Base-by-base conservation (phyloP, 2,113 vertebrate genomes). In the Hystrix brachyura region DNA sequence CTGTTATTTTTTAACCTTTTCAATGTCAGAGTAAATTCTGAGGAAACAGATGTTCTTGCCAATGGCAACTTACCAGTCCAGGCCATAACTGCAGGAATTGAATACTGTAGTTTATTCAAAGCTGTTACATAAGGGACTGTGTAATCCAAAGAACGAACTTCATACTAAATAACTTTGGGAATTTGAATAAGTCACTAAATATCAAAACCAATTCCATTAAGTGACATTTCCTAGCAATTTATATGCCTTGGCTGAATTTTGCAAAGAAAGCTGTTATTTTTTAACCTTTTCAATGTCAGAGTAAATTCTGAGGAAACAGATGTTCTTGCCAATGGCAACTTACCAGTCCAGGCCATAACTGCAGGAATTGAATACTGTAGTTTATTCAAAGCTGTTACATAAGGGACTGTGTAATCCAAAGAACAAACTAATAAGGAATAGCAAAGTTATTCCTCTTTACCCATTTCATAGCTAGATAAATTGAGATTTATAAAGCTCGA, bases 1-100 rank as follows among this genome's bases (percentile, higher is more conserved):
- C 5, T 57, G 62, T 80, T 89, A 14, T 38, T 62, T 29, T 65
- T 80, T 92, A 82, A 48, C 8, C 32, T 93, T 96, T 91, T 91
- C 53, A 93, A 60, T 85, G 62, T 84, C 53, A 43, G 64, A 60
- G 60, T 88, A 62, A 82, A 89, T 85, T 65, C 38, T 48, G 64
- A 83, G 65, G n/a, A 95, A 95, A 34, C 72, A 93, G 64, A 93
- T 86, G 23, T 89, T 91, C 84, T 92, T 79, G 7, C 71, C 79
- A 94, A 43, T 80, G 53, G 38, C 65, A 64, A 4, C 93, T 95
- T 87, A 82, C 64, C 34, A 94, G 29, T 71, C 7, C 27, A 69
- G 38, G 78, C 34, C 14, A 48, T n/a, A 51, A 90, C 4, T 27
- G 14, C 34, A 65, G 1, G 5, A 60, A 15, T 57, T 3, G 29